Evolutionary conservation across 2,888 invertebrate species (phyloP).

Genomic region (Campopleginae sp.): DNA sequence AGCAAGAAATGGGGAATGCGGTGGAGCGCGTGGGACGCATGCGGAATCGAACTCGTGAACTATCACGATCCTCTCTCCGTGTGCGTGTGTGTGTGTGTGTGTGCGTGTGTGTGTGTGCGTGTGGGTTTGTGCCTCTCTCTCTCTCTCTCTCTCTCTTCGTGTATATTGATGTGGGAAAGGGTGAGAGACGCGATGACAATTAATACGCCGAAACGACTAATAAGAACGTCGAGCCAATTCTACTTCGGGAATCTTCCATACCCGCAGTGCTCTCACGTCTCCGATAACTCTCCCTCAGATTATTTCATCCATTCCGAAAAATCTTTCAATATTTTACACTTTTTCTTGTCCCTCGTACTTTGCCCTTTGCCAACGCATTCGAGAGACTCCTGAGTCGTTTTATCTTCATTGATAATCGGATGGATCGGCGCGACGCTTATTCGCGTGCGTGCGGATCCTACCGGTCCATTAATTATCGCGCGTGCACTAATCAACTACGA

Average conservation of each 20-base stretch:
- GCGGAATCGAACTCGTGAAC: conserved; percentile 70
- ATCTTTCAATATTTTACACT: background rate
- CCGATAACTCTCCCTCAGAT: background rate
- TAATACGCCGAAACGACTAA: conserved; percentile 64
- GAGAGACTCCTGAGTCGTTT: too few relatives aligned
- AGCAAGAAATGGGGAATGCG: conserved; percentile 71
- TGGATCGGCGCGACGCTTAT: too few relatives aligned
- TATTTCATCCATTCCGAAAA: background rate
- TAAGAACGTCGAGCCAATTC: conserved; percentile 47
- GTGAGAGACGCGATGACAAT: conserved; percentile 63
- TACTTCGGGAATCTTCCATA: background rate
- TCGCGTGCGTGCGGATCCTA: too few relatives aligned
- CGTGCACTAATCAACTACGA: too few relatives aligned
- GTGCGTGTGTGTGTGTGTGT: background rate
- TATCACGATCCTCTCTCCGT: conserved; percentile 32
- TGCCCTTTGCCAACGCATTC: too few relatives aligned
- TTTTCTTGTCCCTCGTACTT: too few relatives aligned
- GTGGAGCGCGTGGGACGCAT: conserved; percentile 75
- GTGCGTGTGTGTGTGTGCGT: background rate
- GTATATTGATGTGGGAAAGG: background rate
- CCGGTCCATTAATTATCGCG: too few relatives aligned
- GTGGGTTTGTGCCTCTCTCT: too few relatives aligned
- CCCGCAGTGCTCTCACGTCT: background rate
- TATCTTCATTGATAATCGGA: too few relatives aligned
- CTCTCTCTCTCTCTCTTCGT: too few relatives aligned